These are phyloP conservation scores for Neoascia interrupta DNA, from an alignment of 2,888 invertebrate genomes.

Conservation along the genomic window DNA sequence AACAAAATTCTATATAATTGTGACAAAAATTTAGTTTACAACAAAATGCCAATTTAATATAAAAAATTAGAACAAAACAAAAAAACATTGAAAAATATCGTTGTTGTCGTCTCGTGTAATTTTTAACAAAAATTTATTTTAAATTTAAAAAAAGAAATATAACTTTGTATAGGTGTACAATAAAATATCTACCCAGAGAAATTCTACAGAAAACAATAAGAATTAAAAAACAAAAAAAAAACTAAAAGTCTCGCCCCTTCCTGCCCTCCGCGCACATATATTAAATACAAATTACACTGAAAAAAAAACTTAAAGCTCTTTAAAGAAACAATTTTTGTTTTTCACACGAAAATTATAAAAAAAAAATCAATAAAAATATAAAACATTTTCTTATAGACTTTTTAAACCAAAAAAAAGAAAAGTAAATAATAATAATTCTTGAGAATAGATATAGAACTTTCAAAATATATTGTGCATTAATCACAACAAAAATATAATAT, in stretches of 20 bases:
- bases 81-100: slow-evolving; percentile 38
- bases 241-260: slow-evolving; percentile 49
- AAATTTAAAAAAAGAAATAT: slow-evolving; percentile 33
- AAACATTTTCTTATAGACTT: slow-evolving; percentile 48
- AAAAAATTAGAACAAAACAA: slow-evolving; percentile 17
- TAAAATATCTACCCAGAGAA: slow-evolving; percentile 38
- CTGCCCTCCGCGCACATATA: slow-evolving; percentile 63
- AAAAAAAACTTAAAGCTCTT: slow-evolving; percentile 42
- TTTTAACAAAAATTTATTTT: slow-evolving; percentile 30
- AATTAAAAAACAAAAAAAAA: slow-evolving; percentile 29
- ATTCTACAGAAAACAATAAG: slow-evolving; percentile 23
- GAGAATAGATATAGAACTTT: slow-evolving; percentile 43
- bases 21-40: slow-evolving; percentile 61
- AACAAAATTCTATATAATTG: slow-evolving; percentile 28
- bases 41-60: slow-evolving; percentile 67
- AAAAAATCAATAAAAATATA: slow-evolving; percentile 21
- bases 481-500: slow-evolving; percentile 20
- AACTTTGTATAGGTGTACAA: slow-evolving; percentile 65
- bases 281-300: slow-evolving; percentile 29
- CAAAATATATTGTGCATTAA: slow-evolving; percentile 44
- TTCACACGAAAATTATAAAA: slow-evolving; percentile 36
- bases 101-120: slow-evolving; percentile 64
- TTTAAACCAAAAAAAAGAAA: slow-evolving; percentile 13
- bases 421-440: slow-evolving; percentile 10
- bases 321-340: slow-evolving; percentile 39